phyloP scores from a whole-genome alignment of 2,797 vertebrate species.

The Pygocentrus nattereri region DNA sequence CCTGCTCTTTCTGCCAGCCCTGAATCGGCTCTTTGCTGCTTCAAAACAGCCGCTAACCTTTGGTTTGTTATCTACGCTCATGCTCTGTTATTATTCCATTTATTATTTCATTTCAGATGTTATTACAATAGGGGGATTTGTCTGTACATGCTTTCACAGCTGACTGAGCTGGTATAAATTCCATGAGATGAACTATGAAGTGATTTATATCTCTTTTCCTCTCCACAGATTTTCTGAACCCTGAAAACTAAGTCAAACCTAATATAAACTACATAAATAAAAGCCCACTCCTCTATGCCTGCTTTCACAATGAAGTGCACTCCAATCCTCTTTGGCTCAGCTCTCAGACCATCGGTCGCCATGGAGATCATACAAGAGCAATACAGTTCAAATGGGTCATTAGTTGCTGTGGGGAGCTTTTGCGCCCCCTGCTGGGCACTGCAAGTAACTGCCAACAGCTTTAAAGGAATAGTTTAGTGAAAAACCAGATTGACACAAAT shows the following conservation, averaged over 20 bases:
- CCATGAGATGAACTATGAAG: not conserved
- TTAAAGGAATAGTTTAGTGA: no score
- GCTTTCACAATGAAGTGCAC: not conserved
- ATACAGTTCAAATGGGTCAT: slow-evolving; percentile 14
- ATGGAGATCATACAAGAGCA: slow-evolving; percentile 24
- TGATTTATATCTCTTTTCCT: not conserved
- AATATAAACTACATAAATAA: not conserved
- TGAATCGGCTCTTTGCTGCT: not conserved
- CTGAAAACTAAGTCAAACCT: not conserved
- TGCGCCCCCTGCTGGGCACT: slow-evolving; percentile 71
- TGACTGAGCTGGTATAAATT: not conserved
- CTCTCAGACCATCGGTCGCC: slow-evolving; percentile 3
- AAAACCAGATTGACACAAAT: no score
- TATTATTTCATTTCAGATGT: not conserved
- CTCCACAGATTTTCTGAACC: not conserved
- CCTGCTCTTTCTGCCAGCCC: slow-evolving; percentile 6
- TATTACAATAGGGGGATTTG: not conserved
- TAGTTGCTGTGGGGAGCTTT: slow-evolving; percentile 44
- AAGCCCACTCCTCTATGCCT: not conserved
- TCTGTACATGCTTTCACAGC: not conserved
- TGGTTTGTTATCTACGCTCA: not conserved
- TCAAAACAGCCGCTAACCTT: not conserved
- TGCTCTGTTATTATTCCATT: not conserved
- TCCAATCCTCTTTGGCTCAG: not conserved
- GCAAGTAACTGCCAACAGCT: not conserved